These are phyloP conservation scores for Actinia tenebrosa DNA, from an alignment of 64 coral and sea anemone species.

Conservation along the genomic window DNA sequence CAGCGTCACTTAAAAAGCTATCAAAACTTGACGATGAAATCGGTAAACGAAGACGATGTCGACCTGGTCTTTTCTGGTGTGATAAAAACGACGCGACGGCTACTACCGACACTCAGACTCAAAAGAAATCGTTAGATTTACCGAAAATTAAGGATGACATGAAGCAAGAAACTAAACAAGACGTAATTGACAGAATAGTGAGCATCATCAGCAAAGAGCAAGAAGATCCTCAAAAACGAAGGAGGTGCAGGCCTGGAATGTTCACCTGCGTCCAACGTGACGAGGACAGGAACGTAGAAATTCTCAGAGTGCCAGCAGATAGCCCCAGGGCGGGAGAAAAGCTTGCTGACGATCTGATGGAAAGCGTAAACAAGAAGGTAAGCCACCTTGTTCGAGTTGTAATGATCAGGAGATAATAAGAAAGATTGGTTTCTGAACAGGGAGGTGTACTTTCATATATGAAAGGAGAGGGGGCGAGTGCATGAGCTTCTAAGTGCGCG, in stretches of 20 bases:
- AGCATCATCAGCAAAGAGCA: background rate
- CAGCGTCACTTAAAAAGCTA: background rate
- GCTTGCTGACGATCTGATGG: constrained; percentile 6
- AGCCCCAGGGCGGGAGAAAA: background rate
- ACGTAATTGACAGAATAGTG: background rate
- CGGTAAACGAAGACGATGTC: constrained; percentile 2
- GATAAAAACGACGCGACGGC: background rate
- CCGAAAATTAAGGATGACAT: background rate
- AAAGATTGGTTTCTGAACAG: background rate
- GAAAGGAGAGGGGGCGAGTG: too few species aligned
- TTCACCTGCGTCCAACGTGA: background rate
- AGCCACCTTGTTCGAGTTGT: background rate
- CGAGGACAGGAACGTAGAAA: background rate
- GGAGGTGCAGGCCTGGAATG: too few species aligned
- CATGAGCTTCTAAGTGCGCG: too few species aligned
- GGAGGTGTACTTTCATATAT: too few species aligned
- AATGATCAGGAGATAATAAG: background rate
- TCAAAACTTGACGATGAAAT: background rate
- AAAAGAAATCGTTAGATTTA: background rate
- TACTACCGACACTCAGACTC: background rate
- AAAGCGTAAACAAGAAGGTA: background rate
- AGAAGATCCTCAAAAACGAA: background rate
- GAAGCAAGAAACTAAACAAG: background rate
- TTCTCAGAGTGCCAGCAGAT: background rate
- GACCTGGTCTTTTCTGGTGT: constrained; percentile 20